phyloP scores from a whole-genome alignment of 1,140 invertebrate genomes.

The Drosophila triauraria region DNA sequence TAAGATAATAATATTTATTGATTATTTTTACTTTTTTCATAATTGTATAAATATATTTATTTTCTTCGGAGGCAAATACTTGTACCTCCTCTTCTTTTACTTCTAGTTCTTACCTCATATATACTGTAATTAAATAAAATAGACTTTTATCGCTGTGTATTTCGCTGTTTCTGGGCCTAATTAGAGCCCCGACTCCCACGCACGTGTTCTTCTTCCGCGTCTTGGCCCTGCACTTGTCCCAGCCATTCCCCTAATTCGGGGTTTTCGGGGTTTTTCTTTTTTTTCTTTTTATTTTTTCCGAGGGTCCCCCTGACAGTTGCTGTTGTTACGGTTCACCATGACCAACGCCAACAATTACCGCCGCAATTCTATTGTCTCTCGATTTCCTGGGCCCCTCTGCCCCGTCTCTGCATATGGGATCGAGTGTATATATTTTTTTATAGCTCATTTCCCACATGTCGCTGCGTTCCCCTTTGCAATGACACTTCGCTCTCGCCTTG shows the following conservation, averaged over 20 bases:
- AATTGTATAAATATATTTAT: no score
- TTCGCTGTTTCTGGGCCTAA: slow-evolving; percentile 50
- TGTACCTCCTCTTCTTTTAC: no score
- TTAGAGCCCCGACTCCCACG: slow-evolving; percentile 72
- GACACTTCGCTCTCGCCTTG: slow-evolving; percentile 37
- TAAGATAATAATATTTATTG: no score
- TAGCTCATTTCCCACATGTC: slow-evolving; percentile 79
- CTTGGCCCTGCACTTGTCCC: slow-evolving; percentile 58
- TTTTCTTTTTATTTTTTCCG: slow-evolving; percentile 1
- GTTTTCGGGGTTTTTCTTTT: slow-evolving; percentile 13
- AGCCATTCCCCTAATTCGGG: slow-evolving; percentile 24
- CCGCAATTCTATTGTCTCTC: slow-evolving; percentile 83
- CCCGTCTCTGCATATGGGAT: slow-evolving; percentile 8
- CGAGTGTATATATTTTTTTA: slow-evolving; percentile 48
- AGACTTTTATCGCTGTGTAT: slow-evolving; percentile 8
- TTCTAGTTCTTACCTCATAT: no score
- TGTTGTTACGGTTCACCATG: slow-evolving; percentile 83
- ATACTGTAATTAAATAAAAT: not conserved
- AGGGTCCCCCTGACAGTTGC: slow-evolving; percentile 67
- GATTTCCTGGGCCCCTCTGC: slow-evolving; percentile 63
- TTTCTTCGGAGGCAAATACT: no score
- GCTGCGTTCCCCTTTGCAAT: slow-evolving; percentile 32
- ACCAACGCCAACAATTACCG: slow-evolving; percentile 81
- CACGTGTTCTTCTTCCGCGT: slow-evolving; percentile 51
- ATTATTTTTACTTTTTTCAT: no score